Percentiles rank a stretch among this genome's conserved stretches.
These are phyloP conservation scores for Marronus borbonicus DNA, from an alignment of 2,888 invertebrate species.

Conservation along the genomic window DNA sequence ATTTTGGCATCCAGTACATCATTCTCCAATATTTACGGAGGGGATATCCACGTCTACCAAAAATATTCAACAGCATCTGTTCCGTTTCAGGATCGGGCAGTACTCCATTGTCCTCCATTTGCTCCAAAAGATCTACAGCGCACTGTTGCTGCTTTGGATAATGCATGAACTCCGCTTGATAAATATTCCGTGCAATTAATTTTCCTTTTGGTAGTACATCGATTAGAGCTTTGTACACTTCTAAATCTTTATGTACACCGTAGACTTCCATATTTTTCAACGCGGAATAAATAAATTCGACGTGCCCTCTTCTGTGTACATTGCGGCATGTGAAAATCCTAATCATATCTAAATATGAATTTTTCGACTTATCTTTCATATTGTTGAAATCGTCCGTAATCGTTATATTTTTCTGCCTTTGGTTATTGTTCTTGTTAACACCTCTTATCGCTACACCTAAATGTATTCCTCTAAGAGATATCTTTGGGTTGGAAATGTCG, in stretches of 20 bases:
- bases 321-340: constrained; percentile 82
- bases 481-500: background rate
- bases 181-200: constrained; percentile 85
- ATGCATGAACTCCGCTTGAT: constrained; percentile 93
- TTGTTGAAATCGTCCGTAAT: constrained; percentile 15
- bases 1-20: constrained; percentile 96
- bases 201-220: constrained; percentile 92
- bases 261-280: constrained; percentile 91
- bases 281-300: constrained; percentile 95
- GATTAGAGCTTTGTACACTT: constrained; percentile 88
- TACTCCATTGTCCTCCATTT: constrained; percentile 95
- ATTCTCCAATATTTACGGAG: constrained; percentile 84
- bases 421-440: background rate
- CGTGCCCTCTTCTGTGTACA: constrained; percentile 85
- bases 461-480: background rate
- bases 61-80: constrained; percentile 85
- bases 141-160: constrained; percentile 97
- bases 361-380: constrained; percentile 75
- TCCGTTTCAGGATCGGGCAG: constrained; percentile 94
- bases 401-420: background rate
- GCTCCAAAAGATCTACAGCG: constrained; percentile 89
- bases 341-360: constrained; percentile 81
- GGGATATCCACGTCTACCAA: constrained; percentile 84
- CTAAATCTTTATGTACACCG: constrained; percentile 89
- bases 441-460: background rate